phyloP scores from a whole-genome alignment of 2,888 invertebrate genomes.

The Phyllotreta cruciferae region DNA sequence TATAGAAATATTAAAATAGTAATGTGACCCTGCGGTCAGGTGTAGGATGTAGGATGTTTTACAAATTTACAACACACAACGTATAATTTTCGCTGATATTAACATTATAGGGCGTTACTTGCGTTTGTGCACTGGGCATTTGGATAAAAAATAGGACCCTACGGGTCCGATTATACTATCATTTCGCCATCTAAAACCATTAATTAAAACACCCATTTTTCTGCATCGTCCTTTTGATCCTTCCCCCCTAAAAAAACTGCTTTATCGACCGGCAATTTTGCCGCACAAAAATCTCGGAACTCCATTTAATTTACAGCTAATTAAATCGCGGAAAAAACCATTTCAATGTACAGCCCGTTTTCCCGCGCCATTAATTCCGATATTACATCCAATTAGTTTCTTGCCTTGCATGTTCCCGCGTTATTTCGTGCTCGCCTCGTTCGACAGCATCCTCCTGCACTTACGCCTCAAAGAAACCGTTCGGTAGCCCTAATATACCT shows the following conservation, averaged over 20 bases:
- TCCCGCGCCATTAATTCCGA: conserved; percentile 16
- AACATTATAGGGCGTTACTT: conserved; percentile 29
- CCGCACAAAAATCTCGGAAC: no score
- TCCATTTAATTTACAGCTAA: no score
- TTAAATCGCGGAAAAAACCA: no score
- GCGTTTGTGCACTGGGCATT: neutral
- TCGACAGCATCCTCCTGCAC: no score
- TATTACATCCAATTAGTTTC: conserved; percentile 11
- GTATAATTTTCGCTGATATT: conserved; percentile 32
- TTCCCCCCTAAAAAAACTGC: no score
- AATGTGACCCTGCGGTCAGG: conserved; percentile 17
- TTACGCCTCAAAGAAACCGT: no score
- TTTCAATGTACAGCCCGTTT: neutral
- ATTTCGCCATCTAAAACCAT: no score
- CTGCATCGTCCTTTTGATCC: no score
- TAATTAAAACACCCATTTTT: no score
- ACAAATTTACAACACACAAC: conserved; percentile 30
- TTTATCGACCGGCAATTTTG: no score
- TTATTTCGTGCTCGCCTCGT: conserved; percentile 4
- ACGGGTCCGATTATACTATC: conserved; percentile 1
- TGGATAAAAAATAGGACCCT: conserved; percentile 25
- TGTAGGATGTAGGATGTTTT: conserved; percentile 29
- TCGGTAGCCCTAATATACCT: no score
- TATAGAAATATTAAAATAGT: conserved; percentile 1
- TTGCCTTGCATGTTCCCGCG: conserved; percentile 14